Evolutionary conservation across 1,140 invertebrate species (phyloP).

Genomic region (Drosophila santomea): DNA sequence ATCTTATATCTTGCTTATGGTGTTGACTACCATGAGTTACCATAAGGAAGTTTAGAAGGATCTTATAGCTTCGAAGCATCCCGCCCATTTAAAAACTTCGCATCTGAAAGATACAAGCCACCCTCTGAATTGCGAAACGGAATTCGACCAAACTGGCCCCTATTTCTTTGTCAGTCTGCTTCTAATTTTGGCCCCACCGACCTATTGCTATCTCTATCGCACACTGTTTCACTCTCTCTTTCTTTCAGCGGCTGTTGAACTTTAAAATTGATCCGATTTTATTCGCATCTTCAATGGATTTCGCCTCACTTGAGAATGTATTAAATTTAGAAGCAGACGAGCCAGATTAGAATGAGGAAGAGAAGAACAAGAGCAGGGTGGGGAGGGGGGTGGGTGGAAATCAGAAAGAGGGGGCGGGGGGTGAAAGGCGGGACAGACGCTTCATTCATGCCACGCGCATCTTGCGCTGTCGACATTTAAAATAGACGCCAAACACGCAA

Average conservation of each 20-base stretch:
- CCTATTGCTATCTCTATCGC: background rate
- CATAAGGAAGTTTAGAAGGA: no score
- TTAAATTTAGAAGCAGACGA: constrained; percentile 61
- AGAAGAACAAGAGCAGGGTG: background rate
- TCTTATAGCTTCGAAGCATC: no score
- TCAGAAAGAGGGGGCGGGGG: no score
- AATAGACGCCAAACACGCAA: constrained; percentile 50
- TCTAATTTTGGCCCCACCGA: constrained; percentile 9
- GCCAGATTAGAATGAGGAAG: constrained; percentile 22
- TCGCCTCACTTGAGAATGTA: constrained; percentile 52
- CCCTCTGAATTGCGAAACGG: no score
- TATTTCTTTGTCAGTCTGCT: background rate
- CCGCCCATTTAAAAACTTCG: no score
- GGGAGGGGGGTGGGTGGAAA: no score
- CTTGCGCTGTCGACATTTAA: constrained; percentile 58
- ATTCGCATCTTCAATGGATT: constrained; percentile 31
- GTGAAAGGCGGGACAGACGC: constrained; percentile 11
- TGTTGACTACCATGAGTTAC: no score
- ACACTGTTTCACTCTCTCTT: constrained; percentile 2
- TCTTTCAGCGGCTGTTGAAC: constrained; percentile 63
- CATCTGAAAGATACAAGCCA: no score
- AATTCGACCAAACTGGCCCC: background rate
- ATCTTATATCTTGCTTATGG: no score
- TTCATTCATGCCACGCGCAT: constrained; percentile 66
- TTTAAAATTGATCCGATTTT: constrained; percentile 66